phyloP scores from a whole-genome alignment of 2,113 vertebrate genomes.

The Amazona vittata region DNA sequence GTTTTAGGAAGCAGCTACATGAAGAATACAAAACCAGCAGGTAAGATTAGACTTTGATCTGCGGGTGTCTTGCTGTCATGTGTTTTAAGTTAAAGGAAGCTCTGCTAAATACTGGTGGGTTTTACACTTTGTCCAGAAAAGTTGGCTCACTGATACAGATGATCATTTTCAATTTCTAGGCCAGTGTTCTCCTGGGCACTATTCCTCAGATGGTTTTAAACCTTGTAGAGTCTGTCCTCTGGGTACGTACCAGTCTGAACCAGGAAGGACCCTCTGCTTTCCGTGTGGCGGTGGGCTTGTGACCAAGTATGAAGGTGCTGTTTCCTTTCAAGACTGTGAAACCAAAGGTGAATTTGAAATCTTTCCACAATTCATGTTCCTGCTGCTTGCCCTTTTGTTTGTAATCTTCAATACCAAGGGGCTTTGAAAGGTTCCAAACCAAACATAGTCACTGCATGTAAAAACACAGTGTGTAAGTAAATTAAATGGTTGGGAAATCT shows the following conservation, averaged over 20 bases:
- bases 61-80: not conserved
- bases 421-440: not conserved
- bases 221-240: constrained; percentile 86
- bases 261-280: constrained; percentile 91
- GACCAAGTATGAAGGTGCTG: constrained; percentile 85
- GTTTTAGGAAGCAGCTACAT: not conserved
- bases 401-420: not conserved
- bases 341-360: constrained; percentile 85
- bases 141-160: not conserved
- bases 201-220: constrained; percentile 88
- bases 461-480: not conserved
- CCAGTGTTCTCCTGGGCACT: constrained; percentile 90
- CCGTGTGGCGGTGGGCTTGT: constrained; percentile 90
- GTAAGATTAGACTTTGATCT: not conserved
- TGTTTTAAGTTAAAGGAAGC: not conserved
- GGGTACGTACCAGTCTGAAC: constrained; percentile 89
- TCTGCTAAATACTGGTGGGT: not conserved
- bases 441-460: not conserved
- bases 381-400: not conserved
- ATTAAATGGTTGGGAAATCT: not conserved
- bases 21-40: not conserved
- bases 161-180: constrained; percentile 74
- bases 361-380: not conserved
- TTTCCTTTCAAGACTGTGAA: constrained; percentile 94
- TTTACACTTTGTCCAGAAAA: not conserved